Conservation (phyloP, 2,113 vertebrate species). For the Pholis gunnellus region DNA sequence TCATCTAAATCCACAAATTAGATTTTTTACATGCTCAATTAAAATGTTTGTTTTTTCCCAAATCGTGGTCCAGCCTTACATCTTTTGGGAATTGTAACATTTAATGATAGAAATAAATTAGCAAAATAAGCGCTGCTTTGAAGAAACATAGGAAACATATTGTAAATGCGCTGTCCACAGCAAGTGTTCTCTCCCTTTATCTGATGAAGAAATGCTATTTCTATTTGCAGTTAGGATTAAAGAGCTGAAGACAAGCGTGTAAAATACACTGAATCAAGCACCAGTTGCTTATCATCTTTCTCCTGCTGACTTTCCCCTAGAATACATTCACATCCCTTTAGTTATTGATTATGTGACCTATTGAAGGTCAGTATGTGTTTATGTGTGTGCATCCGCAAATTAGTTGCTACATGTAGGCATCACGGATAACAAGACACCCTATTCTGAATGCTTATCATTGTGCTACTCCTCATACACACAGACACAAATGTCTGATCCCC, state of each 20-base stretch:
- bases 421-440: background rate
- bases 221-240: background rate
- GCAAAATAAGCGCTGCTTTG: background rate
- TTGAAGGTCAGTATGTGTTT: background rate
- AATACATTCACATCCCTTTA: background rate
- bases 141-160: background rate
- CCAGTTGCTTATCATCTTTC: conserved; percentile 10
- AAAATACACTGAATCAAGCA: conserved; percentile 29
- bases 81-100: background rate
- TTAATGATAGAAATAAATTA: background rate
- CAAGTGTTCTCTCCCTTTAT: background rate
- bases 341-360: background rate
- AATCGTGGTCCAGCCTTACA: background rate
- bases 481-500: background rate
- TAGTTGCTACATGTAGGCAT: background rate
- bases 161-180: background rate
- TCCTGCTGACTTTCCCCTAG: background rate
- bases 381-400: conserved; percentile 2
- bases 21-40: too few species aligned
- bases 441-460: conserved; percentile 5
- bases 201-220: conserved; percentile 12
- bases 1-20: background rate
- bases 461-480: background rate
- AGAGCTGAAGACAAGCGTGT: conserved; percentile 20
- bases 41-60: background rate